Base-by-base conservation (phyloP, 2,888 invertebrate genomes). In the Labia minor region DNA sequence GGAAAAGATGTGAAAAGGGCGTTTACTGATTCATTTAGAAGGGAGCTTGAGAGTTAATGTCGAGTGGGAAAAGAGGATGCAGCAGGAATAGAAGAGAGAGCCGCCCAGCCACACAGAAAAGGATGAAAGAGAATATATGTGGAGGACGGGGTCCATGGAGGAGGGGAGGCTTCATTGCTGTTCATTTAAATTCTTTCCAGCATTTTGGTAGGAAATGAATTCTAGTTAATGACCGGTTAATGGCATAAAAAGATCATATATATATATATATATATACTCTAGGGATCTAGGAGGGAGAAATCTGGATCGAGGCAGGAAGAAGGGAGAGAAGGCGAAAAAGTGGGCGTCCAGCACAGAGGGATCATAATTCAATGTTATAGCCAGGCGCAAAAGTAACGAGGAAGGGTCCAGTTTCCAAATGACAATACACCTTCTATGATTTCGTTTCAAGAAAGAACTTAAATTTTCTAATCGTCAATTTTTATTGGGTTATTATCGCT, bases 141-240 rank as follows among this genome's bases (percentile, higher is more conserved):
- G n/a, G n/a, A n/a, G n/a, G n/a, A n/a, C n/a, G n/a, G n/a, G n/a
- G n/a, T n/a, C n/a, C n/a, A n/a, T n/a, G n/a, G n/a, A n/a, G n/a
- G n/a, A 11, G 33, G 6, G 33, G 33, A 33, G 33, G 33, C n/a
- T 49, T 49, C 49, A 49, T 49, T 49, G 49, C 49, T 49, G 49
- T 49, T 49, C 49, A 49, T 49, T 49, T 49, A 49, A 49, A 49
- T 49, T 49, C 49, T 49, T 49, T 49, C n/a, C 49, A 49, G 49
- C 49, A 2, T 49, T 49, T 49, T 49, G 49, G 49, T n/a, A 49
- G 49, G 49, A 49, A 49, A 49, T 49, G 49, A 49, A 49, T 49
- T 49, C 49, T 49, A 49, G 49, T 49, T 49, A 49, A 49, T 49
- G 49, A 49, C 49, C 49, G 49, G 49, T 49, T 49, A 49, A 49